A percentile compares a stretch with the other conserved stretches of the same genome.
phyloP scores from a whole-genome alignment of 2,888 invertebrate species.

The Hirtodrosophila alboralis region DNA sequence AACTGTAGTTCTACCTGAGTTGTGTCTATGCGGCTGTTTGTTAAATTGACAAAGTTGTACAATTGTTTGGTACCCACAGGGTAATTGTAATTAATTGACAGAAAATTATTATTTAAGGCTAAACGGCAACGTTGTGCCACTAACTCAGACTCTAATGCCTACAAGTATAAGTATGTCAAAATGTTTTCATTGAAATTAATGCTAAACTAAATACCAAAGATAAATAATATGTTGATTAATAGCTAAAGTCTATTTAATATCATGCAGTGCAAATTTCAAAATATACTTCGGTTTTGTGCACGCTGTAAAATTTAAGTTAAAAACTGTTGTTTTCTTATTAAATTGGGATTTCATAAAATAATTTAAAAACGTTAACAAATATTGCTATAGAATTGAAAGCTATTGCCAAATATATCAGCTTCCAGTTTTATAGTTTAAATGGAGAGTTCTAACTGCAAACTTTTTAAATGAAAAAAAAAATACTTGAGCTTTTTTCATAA shows the following conservation, averaged over 20 bases:
- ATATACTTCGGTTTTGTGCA: too few relatives aligned
- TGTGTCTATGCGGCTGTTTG: constrained; percentile 11
- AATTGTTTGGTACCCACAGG: constrained; percentile 45
- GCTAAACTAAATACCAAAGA: constrained; percentile 20
- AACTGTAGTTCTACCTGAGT: constrained; percentile 18
- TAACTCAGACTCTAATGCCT: constrained; percentile 1
- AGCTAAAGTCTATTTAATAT: not conserved
- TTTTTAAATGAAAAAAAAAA: too few relatives aligned
- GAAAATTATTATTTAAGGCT: constrained; percentile 51
- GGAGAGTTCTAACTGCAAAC: too few relatives aligned
- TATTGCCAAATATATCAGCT: too few relatives aligned
- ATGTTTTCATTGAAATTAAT: constrained; percentile 40
- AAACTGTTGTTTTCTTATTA: too few relatives aligned
- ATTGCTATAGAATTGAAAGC: too few relatives aligned
- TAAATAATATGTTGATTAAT: constrained; percentile 40
- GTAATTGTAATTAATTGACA: constrained; percentile 66
- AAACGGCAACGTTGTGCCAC: constrained; percentile 5
- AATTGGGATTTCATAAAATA: too few relatives aligned
- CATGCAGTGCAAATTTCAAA: too few relatives aligned
- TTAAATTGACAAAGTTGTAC: constrained; percentile 51
- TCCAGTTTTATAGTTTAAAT: too few relatives aligned
- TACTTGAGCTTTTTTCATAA: too few relatives aligned
- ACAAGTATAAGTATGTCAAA: constrained; percentile 5
- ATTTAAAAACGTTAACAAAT: too few relatives aligned
- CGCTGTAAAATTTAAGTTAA: too few relatives aligned